These are phyloP conservation scores for Mormyrops attenuatus DNA, from an alignment of 2,797 vertebrate genomes.

Conservation along the genomic window DNA sequence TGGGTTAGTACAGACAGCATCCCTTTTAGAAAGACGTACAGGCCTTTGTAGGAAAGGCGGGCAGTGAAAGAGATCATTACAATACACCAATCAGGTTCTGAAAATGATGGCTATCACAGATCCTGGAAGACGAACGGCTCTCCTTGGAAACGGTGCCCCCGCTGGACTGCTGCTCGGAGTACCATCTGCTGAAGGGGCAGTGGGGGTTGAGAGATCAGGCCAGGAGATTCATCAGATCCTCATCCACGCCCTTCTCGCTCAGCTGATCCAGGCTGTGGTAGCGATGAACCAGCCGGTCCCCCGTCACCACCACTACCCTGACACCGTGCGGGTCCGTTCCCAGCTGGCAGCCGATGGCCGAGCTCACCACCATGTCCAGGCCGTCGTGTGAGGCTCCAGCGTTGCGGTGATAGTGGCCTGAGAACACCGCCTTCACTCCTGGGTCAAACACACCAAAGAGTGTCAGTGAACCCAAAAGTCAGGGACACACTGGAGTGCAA, in stretches of 20 bases:
- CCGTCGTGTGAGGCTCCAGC: conserved; percentile 73
- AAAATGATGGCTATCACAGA: not conserved
- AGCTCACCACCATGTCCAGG: conserved; percentile 91
- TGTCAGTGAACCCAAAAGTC: not conserved
- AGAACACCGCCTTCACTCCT: conserved; percentile 90
- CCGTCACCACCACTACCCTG: conserved; percentile 80
- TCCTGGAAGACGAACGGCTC: not conserved
- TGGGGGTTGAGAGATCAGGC: not conserved
- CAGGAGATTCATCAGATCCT: conserved; percentile 69
- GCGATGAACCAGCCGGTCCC: conserved; percentile 68
- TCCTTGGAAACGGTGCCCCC: not conserved
- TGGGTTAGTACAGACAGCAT: not conserved
- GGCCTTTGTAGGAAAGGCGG: not conserved
- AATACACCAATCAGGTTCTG: not conserved
- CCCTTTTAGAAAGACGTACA: not conserved
- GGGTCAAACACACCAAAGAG: conserved; percentile 13
- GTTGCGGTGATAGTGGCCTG: conserved; percentile 90
- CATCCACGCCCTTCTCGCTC: conserved; percentile 60
- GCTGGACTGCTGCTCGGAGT: not conserved
- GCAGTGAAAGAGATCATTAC: not conserved
- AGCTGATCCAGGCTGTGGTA: conserved; percentile 82
- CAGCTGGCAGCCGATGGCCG: conserved; percentile 91
- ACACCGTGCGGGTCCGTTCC: conserved; percentile 81
- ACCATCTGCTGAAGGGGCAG: not conserved
- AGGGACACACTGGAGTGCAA: not conserved